Conservation (phyloP, 2,888 invertebrate genomes). For the Scrobipalpa atriplicella region DNA sequence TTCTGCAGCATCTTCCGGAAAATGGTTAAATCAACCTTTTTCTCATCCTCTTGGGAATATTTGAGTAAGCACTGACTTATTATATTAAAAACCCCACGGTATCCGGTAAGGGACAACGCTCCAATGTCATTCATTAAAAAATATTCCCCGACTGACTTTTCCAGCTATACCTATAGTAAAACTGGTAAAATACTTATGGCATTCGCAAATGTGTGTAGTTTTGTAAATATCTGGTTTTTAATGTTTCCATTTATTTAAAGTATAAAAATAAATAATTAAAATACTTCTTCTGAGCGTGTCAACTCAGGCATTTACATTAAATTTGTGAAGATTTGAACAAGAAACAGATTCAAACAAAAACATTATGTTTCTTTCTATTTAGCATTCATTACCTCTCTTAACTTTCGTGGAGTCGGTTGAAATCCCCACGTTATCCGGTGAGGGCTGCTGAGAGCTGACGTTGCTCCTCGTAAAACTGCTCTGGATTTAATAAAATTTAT, state of each 20-base stretch:
- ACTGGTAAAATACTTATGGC: too few relatives aligned
- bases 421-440: slow-evolving; percentile 61
- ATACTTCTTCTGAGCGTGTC: too few relatives aligned
- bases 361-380: not conserved
- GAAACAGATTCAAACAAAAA: too few relatives aligned
- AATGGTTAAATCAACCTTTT: not conserved
- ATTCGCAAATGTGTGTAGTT: too few relatives aligned
- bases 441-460: slow-evolving; percentile 65
- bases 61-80: slow-evolving; percentile 63
- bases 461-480: slow-evolving; percentile 73
- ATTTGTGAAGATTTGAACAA: too few relatives aligned
- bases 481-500: slow-evolving; percentile 81
- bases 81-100: slow-evolving; percentile 67
- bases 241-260: too few relatives aligned
- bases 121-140: too few relatives aligned
- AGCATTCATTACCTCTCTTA: slow-evolving; percentile 26
- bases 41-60: slow-evolving; percentile 32
- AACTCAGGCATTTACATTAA: too few relatives aligned
- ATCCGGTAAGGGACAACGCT: slow-evolving; percentile 38
- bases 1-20: not conserved
- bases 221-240: too few relatives aligned
- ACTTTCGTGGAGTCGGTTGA: slow-evolving; percentile 41
- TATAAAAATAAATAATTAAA: too few relatives aligned
- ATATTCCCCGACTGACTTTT: too few relatives aligned
- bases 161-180: too few relatives aligned